Evolutionary conservation across 2,113 vertebrate species (phyloP), one percentile per base, ranked within the genome.

Genomic region (Strigops habroptila): DNA sequence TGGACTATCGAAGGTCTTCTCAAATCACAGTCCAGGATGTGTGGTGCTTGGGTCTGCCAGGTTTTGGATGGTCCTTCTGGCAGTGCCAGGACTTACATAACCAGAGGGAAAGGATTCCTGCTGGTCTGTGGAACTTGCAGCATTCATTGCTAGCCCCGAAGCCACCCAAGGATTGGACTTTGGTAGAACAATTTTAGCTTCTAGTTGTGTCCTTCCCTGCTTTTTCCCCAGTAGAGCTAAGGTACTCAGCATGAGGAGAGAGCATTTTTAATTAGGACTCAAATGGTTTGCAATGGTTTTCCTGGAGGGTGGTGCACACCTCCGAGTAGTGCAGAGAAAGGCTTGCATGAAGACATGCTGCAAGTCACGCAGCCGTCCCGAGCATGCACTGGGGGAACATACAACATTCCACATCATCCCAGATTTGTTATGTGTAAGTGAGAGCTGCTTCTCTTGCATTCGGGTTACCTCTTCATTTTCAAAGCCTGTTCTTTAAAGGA

Each of bases 141-240:
- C 7, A 2, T 73, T 33, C 8, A 4, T 31, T 83, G 53, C 46
- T 37, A 46, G 49, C 24, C 28, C 21, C 63, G 21, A 70, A 95
- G 48, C 3, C 39, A 37, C 70, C 48, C 5, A 17, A 39, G 39
- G 69, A 49, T 1, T 80, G 43, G 8, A 37, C 24, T 43, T 74
- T 2, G 46, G 70, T 25, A 80, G 68, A 76, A 64, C 9, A 16
- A 33, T 55, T 71, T 39, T 37, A 48, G 13, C 17, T 82, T 35
- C 22, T 30, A 18, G 10, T 62, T 90, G 33, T 4, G 5, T 51
- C 68, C 68, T 1, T 0, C 3, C 13, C 12, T 3, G 6, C 5
- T 28, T 82, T 82, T 70, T 68, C 69, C 55, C 15, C 11, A 23
- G 16, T 23, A 39, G 49, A 63, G 33, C 39, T 43, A 57, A 65